Conservation (phyloP, 1,140 invertebrate species). For the Papilio polytes region DNA sequence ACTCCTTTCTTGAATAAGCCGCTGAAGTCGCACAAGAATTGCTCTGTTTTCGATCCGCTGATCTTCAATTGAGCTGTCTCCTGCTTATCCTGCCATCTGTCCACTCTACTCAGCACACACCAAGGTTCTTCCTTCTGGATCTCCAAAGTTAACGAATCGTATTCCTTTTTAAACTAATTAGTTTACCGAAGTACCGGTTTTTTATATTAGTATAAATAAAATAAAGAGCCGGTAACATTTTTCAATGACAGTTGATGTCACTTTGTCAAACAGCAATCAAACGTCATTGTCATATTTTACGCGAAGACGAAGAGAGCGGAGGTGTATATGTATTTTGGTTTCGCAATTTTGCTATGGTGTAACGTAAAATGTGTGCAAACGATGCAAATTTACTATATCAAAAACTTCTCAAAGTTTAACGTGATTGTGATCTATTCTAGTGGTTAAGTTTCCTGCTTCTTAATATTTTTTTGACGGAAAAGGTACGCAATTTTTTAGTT, state of each 20-base stretch:
- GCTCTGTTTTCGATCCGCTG: too few species aligned
- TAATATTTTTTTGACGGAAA: conserved; percentile 32
- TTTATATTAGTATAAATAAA: not conserved
- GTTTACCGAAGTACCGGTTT: not conserved
- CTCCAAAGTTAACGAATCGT: too few species aligned
- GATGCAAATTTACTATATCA: conserved; percentile 54
- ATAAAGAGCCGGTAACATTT: not conserved
- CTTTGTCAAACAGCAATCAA: conserved; percentile 9
- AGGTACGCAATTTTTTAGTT: conserved; percentile 40
- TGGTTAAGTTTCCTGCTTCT: conserved; percentile 43
- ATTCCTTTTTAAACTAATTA: too few species aligned
- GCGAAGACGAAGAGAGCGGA: conserved; percentile 5
- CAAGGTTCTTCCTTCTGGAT: too few species aligned
- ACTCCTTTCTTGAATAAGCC: too few species aligned
- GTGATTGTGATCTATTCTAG: conserved; percentile 55
- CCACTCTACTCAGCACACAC: too few species aligned
- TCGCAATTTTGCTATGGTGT: conserved; percentile 41
- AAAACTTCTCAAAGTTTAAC: conserved; percentile 52
- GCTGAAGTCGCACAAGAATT: too few species aligned
- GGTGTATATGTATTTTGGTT: conserved; percentile 63
- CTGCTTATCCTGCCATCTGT: too few species aligned
- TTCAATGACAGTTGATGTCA: not conserved
- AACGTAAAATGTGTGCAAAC: conserved; percentile 62
- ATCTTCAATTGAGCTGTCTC: too few species aligned
- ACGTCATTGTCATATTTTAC: conserved; percentile 21